Base-by-base conservation (phyloP, 2,888 invertebrate genomes). In the Antitype chi region DNA sequence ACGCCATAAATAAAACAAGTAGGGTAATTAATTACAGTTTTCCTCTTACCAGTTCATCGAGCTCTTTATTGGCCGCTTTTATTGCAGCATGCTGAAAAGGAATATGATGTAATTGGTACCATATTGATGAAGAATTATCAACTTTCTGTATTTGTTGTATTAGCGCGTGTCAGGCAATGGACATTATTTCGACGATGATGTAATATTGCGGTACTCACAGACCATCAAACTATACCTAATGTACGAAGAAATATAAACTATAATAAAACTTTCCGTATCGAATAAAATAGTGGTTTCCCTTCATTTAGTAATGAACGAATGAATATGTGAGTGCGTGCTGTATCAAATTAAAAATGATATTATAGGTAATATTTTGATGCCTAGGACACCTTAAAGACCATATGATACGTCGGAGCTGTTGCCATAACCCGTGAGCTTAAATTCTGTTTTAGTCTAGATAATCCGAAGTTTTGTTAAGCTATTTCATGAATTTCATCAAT, bases 81-180 rank as follows among this genome's bases (percentile, higher is more conserved):
- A 96, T 96, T 49, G 94, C 91, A 68, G 95, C 94, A 82, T 96
- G 96, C 96, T 96, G 91, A 86, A 94, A 95, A 72, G 82, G 69
- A 86, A 86, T 47, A 23, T 28, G 5, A 17, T 17, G 23, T 3
- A 60, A 38, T 60, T 32, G 9, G 17, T 52, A 74, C 60, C 13
- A 47, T 25, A 47, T 47, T 62, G 23, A 32, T 23, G 38, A 69
- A 38, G 38, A 25, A 25, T 38, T 32, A 69, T 38, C 55, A 57
- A 66, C 20, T 20, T 52, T 7, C 7, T 1, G 17, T n/a, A 5
- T 47, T 64, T 43, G 20, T 20, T 64, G 11, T 25, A 43, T 20
- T n/a, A 20, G 20, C 2, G 20, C 43, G 11, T 25, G 43, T 11
- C 25, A 43, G 64, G 20, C 11, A 25, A 64, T 20, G 9, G n/a